Evolutionary conservation across 1,140 invertebrate species (phyloP).

Genomic region (Ceratosolen fusciceps): DNA sequence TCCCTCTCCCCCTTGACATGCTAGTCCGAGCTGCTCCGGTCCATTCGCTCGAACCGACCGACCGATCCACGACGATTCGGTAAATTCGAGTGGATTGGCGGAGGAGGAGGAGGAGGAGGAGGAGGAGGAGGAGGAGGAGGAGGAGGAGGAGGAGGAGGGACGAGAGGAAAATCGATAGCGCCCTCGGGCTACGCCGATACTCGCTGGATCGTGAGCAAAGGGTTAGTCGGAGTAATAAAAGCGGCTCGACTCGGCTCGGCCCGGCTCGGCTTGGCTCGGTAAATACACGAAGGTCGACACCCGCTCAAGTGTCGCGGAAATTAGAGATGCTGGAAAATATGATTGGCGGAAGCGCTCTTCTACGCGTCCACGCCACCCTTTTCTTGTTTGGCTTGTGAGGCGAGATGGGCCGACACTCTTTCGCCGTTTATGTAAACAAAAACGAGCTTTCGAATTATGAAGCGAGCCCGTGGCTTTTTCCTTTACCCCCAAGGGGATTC

Average conservation of each 20-base stretch:
- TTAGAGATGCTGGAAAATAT: not conserved
- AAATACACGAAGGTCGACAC: not conserved
- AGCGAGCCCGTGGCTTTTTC: too few species aligned
- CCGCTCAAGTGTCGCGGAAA: not conserved
- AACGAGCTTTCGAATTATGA: not conserved
- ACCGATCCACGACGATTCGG: conserved; percentile 23
- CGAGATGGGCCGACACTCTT: not conserved
- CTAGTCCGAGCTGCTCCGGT: not conserved
- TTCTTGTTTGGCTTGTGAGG: not conserved
- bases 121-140: too few species aligned
- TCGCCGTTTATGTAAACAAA: not conserved
- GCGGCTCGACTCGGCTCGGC: too few species aligned
- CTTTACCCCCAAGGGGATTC: too few species aligned
- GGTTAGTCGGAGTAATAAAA: not conserved
- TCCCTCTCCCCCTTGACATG: not conserved
- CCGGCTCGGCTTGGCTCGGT: not conserved
- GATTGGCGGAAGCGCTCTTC: not conserved
- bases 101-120: not conserved
- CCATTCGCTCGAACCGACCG: too few species aligned
- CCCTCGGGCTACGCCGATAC: not conserved
- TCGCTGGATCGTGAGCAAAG: not conserved
- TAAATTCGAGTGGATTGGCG: conserved; percentile 20
- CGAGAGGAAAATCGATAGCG: not conserved
- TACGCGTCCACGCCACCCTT: too few species aligned
- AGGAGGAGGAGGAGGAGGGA: too few species aligned